Conservation (phyloP, 2,113 vertebrate species). For the Panthera tigris region DNA sequence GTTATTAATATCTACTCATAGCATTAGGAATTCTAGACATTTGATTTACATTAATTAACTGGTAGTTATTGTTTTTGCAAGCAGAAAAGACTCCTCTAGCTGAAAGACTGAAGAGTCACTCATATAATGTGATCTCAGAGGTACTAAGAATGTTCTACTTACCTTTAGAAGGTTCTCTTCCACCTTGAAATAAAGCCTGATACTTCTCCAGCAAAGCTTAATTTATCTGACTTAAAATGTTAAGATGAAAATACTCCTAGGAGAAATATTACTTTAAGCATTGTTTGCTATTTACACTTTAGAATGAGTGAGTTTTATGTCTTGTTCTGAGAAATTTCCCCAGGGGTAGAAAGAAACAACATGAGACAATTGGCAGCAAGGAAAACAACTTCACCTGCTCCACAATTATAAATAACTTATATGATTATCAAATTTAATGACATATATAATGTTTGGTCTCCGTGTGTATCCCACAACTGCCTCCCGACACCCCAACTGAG, state of each 20-base stretch:
- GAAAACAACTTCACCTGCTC: neutral
- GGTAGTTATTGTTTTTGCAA: neutral
- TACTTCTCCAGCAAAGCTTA: slow-evolving; percentile 42
- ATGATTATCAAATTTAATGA: neutral
- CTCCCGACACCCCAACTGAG: neutral
- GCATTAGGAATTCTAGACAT: neutral
- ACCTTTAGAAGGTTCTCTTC: neutral
- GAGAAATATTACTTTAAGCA: slow-evolving; percentile 55
- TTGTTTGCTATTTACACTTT: slow-evolving; percentile 47
- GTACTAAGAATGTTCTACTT: neutral
- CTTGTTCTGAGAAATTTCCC: slow-evolving; percentile 63
- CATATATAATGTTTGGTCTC: neutral
- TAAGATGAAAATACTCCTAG: slow-evolving; percentile 41
- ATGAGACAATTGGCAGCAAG: neutral
- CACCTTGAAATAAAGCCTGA: slow-evolving; percentile 21
- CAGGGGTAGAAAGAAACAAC: neutral
- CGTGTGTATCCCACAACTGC: neutral
- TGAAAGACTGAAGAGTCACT: neutral
- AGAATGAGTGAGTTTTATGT: slow-evolving; percentile 55
- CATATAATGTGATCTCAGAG: neutral
- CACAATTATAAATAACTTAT: neutral
- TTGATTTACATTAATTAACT: neutral
- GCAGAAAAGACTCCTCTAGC: neutral
- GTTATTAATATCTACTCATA: neutral
- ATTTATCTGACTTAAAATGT: slow-evolving; percentile 52